Conservation (phyloP, 2,888 invertebrate species). For the Subacronicta megacephala region DNA sequence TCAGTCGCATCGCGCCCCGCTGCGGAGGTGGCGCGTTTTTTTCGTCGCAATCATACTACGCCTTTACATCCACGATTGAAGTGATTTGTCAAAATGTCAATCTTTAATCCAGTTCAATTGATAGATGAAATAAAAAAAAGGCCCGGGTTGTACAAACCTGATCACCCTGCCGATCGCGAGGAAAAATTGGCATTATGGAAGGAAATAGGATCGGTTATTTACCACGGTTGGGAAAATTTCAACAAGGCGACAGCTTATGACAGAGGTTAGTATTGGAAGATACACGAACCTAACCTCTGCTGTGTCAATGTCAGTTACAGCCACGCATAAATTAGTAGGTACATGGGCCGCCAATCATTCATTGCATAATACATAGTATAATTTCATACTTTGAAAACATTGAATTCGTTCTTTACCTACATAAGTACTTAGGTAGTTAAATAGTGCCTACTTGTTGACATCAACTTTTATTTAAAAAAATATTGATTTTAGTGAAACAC, state of each 20-base stretch:
- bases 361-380: background rate
- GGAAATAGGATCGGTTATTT: conserved; percentile 80
- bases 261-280: conserved; percentile 69
- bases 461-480: background rate
- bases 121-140: conserved; percentile 85
- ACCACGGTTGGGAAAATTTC: conserved; percentile 74
- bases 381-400: too few species aligned
- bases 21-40: conserved; percentile 68
- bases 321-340: background rate
- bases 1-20: conserved; percentile 69
- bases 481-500: background rate
- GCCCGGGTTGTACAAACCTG: conserved; percentile 76
- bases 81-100: conserved; percentile 57
- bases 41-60: conserved; percentile 62
- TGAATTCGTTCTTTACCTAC: too few species aligned
- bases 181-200: conserved; percentile 83
- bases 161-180: conserved; percentile 84
- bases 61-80: conserved; percentile 39
- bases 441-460: too few species aligned
- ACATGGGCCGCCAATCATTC: too few species aligned
- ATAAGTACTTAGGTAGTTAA: too few species aligned
- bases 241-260: conserved; percentile 83
- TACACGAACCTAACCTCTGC: conserved; percentile 43
- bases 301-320: conserved; percentile 34
- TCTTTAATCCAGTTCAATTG: conserved; percentile 73